Base-by-base conservation (phyloP, 2,797 vertebrate genomes). In the Valencia hispanica region DNA sequence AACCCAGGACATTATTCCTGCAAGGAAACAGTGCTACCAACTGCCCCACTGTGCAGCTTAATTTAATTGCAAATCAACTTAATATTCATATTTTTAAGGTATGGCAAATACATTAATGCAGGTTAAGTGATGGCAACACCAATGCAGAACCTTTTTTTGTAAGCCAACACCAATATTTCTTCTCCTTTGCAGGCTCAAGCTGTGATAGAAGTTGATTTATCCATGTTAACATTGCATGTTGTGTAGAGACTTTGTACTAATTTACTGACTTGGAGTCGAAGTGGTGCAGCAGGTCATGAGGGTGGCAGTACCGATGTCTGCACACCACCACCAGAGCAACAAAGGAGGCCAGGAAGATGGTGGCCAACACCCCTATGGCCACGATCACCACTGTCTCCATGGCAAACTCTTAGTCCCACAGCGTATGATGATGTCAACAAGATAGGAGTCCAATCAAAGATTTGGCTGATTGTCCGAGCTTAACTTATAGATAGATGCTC, bases 361-460 rank as follows among this genome's bases (percentile, higher is more conserved):
- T 97, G 88, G 97, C 97, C 92, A 99, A 87, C 81, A 99, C 97
- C 14, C 97, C 96, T 0, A 99, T 99, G 89, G 97, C 98, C 77
- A 99, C 96, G 0, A 99, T 99, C 94, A 99, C 98, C 84, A 99
- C 98, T 0, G 97, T 98, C 95, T 99, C 98, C 98, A 99, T 99
- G 94, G 88, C 78, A 68, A 66, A 91, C 51, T 39, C 65, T 71
- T 59, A 78, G 83, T 83, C 73, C 82, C 74, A 32, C 77, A 55
- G 75, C 20, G 68, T 57, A 87, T 68, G 75, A 80, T 72, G 74
- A 70, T 50, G 50, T 87, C 77, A 36, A 82, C 81, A 74, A 50
- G 68, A 53, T 15, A 55, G 74, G 50, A 69, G 73, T 86, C 86
- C 86, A 87, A 84, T 89, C 87, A 80, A n/a, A 79, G 81, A 74